Evolutionary conservation across 2,113 vertebrate species (phyloP).

Genomic region (Spheniscus mendiculus): DNA sequence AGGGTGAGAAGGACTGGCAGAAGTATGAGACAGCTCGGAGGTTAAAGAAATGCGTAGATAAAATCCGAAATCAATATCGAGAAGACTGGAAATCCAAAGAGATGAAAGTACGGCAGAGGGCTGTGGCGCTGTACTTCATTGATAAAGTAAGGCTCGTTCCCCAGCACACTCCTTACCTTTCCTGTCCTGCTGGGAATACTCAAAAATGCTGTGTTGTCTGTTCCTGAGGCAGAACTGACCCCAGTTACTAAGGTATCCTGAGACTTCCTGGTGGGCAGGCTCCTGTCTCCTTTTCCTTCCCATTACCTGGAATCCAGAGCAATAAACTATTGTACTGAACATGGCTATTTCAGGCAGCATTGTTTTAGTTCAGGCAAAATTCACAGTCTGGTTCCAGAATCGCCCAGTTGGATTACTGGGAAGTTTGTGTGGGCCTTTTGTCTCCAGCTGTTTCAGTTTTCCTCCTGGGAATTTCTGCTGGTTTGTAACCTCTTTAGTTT

Average conservation of each 20-base stretch:
- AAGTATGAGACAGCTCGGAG: constrained; percentile 94
- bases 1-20: constrained; percentile 99
- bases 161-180: not conserved
- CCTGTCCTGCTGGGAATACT: not conserved
- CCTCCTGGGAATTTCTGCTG: constrained; percentile 22
- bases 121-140: constrained; percentile 95
- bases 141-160: constrained; percentile 83
- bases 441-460: constrained; percentile 42
- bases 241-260: not conserved
- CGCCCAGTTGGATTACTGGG: not conserved
- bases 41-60: constrained; percentile 93
- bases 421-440: not conserved
- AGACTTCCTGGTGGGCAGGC: constrained; percentile 9
- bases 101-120: constrained; percentile 95
- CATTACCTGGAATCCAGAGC: constrained; percentile 46
- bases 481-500: constrained; percentile 23
- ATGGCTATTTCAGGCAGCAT: constrained; percentile 36
- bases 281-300: constrained; percentile 2
- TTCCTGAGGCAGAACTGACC: not conserved
- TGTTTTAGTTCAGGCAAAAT: constrained; percentile 31
- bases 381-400: constrained; percentile 19
- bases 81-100: constrained; percentile 99
- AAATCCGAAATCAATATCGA: constrained; percentile 88
- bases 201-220: not conserved
- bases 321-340: constrained; percentile 10